Conservation (phyloP, 2,113 vertebrate genomes). For the Mormyrus iriodes region DNA sequence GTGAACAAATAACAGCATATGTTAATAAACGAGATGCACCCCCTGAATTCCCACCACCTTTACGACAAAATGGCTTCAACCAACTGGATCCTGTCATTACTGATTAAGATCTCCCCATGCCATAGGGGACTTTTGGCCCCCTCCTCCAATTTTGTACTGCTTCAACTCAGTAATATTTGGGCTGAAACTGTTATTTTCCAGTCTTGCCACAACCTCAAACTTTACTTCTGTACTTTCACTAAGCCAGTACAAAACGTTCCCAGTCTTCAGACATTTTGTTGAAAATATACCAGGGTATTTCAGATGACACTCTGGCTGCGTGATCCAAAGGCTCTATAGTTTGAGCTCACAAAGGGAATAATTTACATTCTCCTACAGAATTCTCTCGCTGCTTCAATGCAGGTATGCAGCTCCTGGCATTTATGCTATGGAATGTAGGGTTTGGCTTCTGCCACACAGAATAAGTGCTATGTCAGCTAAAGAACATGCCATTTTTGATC, state of each 20-base stretch:
- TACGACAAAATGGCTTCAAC: neutral
- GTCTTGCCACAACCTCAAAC: neutral
- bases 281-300: neutral
- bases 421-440: neutral
- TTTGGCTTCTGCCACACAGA: neutral
- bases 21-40: neutral
- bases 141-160: neutral
- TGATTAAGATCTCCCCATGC: neutral
- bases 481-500: neutral
- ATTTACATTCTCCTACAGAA: neutral
- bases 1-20: neutral
- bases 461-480: neutral
- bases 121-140: neutral
- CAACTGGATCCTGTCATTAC: neutral
- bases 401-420: neutral
- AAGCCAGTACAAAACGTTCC: neutral
- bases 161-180: neutral
- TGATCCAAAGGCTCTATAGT: neutral
- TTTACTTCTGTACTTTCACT: neutral
- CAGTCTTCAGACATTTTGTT: neutral
- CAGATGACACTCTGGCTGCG: neutral
- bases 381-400: neutral
- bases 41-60: neutral
- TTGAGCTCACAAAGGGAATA: neutral
- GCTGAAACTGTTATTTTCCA: neutral